Evolutionary conservation across 1,140 invertebrate species (phyloP).

Genomic region (Zaprionus inermis): DNA sequence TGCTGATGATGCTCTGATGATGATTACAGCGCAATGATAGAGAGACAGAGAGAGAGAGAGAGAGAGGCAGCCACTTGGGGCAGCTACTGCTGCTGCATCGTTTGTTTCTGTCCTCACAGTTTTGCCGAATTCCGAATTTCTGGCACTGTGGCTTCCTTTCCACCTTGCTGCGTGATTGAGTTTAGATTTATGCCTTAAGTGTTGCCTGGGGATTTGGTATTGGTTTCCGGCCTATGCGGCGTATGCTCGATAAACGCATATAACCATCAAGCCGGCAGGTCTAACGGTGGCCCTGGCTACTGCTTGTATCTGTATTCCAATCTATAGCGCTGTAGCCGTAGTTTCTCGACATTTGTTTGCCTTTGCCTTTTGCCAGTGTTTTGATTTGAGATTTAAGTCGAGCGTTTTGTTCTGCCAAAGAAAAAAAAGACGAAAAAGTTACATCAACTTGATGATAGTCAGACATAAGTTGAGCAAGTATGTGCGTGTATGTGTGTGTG

Average conservation of each 20-base stretch:
- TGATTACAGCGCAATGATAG: conserved; percentile 46
- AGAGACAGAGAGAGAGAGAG: background rate
- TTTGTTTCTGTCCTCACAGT: conserved; percentile 49
- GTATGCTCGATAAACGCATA: conserved; percentile 26
- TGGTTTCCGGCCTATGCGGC: conserved; percentile 47
- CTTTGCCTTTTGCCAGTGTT: conserved; percentile 33
- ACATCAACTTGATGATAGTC: conserved; percentile 23
- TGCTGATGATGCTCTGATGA: conserved; percentile 57
- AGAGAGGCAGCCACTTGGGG: conserved; percentile 23
- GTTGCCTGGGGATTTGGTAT: conserved; percentile 63
- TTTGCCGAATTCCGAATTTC: conserved; percentile 4
- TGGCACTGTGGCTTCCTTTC: background rate
- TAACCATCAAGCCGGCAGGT: conserved; percentile 1
- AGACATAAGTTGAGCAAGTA: background rate
- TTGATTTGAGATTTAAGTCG: conserved; percentile 38
- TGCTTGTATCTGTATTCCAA: conserved; percentile 8
- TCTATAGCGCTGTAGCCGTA: background rate
- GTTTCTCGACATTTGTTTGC: conserved; percentile 30
- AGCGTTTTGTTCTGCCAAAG: conserved; percentile 16
- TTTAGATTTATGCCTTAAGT: conserved; percentile 79
- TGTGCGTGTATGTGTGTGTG: background rate
- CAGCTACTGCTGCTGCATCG: conserved; percentile 54
- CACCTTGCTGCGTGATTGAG: conserved; percentile 63
- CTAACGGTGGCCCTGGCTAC: background rate
- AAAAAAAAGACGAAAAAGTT: conserved; percentile 12